These are phyloP conservation scores for Ophthalmolycus amberensis DNA, from an alignment of 2,113 vertebrate species.

Conservation along the genomic window DNA sequence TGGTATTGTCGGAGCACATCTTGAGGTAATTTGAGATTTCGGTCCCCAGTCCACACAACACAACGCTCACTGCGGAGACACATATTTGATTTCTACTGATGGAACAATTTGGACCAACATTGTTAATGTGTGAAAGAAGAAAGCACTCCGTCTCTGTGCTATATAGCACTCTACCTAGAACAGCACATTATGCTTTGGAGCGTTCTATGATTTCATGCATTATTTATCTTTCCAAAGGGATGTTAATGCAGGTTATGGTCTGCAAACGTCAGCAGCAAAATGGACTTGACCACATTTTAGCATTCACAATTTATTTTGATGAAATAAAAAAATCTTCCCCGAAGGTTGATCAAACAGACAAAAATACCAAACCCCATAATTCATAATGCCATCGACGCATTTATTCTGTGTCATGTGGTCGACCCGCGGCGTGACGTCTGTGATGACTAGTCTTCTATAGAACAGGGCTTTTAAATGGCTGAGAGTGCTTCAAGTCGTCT, in stretches of 20 bases:
- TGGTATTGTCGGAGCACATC: conserved; percentile 9
- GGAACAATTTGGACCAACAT: conserved; percentile 21
- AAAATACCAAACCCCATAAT: neutral
- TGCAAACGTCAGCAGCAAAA: conserved; percentile 31
- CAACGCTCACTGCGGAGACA: conserved; percentile 14
- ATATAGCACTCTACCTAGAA: neutral
- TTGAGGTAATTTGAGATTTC: conserved; percentile 12
- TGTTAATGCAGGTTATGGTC: conserved; percentile 16
- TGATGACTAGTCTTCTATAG: neutral
- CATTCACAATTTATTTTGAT: neutral
- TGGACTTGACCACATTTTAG: conserved; percentile 16
- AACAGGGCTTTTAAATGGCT: conserved; percentile 9
- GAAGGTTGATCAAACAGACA: conserved; percentile 29
- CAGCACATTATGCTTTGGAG: conserved; percentile 11
- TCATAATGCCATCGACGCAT: neutral
- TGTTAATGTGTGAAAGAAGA: conserved; percentile 31
- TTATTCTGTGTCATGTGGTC: neutral
- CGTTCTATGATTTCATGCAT: conserved; percentile 39
- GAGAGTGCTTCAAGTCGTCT: conserved; percentile 24
- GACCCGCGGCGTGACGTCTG: neutral
- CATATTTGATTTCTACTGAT: conserved; percentile 46
- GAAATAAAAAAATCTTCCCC: neutral
- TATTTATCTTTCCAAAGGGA: conserved; percentile 47
- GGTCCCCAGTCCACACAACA: conserved; percentile 1
- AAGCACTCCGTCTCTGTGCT: conserved; percentile 8